A percentile compares a stretch with the other conserved stretches of the same genome.
phyloP scores from a whole-genome alignment of 2,888 invertebrate species.

The Graphium colonna region DNA sequence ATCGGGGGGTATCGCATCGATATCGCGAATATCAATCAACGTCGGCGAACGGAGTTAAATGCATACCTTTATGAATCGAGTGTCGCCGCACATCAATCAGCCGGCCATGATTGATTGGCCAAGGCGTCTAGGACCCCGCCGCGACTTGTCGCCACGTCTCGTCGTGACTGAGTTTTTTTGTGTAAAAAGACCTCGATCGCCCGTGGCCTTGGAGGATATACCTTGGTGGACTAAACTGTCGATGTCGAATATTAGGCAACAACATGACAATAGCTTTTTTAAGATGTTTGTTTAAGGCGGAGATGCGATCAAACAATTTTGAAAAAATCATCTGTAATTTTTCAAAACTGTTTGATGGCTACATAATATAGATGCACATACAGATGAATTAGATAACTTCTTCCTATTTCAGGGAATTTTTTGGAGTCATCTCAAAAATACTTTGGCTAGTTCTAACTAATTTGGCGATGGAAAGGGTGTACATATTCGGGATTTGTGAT shows the following conservation, averaged over 20 bases:
- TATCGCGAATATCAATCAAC: slow-evolving; percentile 43
- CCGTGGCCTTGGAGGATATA: not conserved
- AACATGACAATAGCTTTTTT: not conserved
- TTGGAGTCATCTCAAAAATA: too few species aligned
- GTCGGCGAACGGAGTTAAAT: slow-evolving; percentile 39
- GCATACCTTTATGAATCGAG: slow-evolving; percentile 59
- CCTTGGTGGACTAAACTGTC: slow-evolving; percentile 24
- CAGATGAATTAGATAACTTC: too few species aligned
- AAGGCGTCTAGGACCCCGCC: slow-evolving; percentile 36
- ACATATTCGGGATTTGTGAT: too few species aligned
- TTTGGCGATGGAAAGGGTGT: too few species aligned
- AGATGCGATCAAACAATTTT: too few species aligned
- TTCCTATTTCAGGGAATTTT: too few species aligned
- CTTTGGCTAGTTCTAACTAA: too few species aligned
- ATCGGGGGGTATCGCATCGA: slow-evolving; percentile 35
- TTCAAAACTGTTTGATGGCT: too few species aligned
- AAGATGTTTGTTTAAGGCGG: too few species aligned
- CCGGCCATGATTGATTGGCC: slow-evolving; percentile 60
- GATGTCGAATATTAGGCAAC: not conserved
- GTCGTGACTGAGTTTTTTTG: not conserved
- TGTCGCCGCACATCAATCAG: slow-evolving; percentile 70
- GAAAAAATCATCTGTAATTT: too few species aligned
- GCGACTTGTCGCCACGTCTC: not conserved
- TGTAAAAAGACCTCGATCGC: slow-evolving; percentile 8
- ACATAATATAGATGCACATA: too few species aligned